These are phyloP conservation scores for Grammomys dolichurus DNA, from an alignment of 2,113 vertebrate species.

Conservation along the genomic window DNA sequence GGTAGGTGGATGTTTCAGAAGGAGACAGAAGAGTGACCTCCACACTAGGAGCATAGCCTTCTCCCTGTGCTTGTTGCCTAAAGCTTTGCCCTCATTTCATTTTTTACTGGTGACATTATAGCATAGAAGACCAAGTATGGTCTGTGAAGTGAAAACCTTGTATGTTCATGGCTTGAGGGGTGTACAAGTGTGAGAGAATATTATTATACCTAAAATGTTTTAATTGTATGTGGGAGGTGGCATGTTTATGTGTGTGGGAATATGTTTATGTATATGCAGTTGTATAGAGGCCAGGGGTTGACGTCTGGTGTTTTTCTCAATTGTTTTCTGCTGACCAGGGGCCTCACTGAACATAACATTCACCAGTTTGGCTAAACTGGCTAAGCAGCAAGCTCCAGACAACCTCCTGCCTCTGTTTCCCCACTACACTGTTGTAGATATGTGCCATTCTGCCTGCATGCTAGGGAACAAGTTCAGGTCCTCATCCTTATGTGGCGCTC, in stretches of 20 bases:
- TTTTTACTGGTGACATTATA: conserved; percentile 4
- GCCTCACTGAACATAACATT: neutral
- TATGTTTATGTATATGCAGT: neutral
- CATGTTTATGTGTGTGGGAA: neutral
- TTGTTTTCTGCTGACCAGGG: neutral
- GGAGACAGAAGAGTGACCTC: neutral
- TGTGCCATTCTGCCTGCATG: neutral
- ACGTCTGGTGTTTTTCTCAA: neutral
- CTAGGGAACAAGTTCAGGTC: neutral
- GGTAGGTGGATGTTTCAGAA: conserved; percentile 17
- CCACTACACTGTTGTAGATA: neutral
- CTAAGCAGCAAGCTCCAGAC: neutral
- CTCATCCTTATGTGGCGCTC: too few species aligned
- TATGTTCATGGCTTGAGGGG: neutral
- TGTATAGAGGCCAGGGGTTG: neutral
- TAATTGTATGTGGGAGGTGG: too few species aligned
- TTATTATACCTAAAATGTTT: neutral
- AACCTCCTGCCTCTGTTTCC: neutral
- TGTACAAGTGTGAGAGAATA: too few species aligned
- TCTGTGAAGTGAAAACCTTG: conserved; percentile 5
- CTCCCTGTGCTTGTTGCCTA: neutral
- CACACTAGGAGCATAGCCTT: neutral
- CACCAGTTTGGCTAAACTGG: neutral
- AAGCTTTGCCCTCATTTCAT: neutral
- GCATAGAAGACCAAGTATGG: neutral